Conservation (phyloP, 2,797 vertebrate genomes). For the Helicolenus hilgendorfi region DNA sequence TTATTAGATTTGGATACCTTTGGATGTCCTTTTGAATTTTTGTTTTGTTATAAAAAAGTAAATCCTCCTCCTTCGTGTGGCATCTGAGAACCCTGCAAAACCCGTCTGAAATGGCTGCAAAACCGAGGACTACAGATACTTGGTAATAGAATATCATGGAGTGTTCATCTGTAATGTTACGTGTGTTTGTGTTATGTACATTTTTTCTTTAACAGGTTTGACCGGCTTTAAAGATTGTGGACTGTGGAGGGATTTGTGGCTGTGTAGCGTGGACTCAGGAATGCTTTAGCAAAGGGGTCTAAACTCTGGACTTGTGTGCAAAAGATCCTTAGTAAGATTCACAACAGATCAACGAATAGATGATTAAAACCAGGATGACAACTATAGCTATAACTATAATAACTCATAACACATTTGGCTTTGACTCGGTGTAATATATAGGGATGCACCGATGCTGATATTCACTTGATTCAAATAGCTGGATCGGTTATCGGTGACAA, state of each 20-base stretch:
- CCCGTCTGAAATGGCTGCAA: conserved; percentile 3
- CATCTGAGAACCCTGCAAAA: conserved; percentile 7
- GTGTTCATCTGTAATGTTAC: conserved; percentile 62
- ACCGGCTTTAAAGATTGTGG: conserved; percentile 61
- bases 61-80: background rate
- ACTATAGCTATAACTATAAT: background rate
- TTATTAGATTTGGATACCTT: background rate
- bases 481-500: background rate
- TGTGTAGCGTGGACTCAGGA: conserved; percentile 39
- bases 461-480: background rate
- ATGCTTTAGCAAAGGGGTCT: conserved; percentile 12
- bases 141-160: conserved; percentile 6
- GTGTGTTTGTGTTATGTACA: conserved; percentile 74
- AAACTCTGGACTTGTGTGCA: background rate
- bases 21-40: background rate
- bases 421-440: background rate
- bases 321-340: background rate
- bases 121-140: background rate
- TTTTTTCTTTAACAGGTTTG: conserved; percentile 85
- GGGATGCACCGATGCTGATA: background rate
- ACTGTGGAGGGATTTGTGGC: conserved; percentile 56
- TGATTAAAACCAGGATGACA: background rate
- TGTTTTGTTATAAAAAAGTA: background rate
- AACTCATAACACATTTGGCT: background rate
- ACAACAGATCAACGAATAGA: background rate